Percentiles rank a stretch among this genome's conserved stretches.
These are phyloP conservation scores for Nephrocerus scutellatus DNA, from an alignment of 2,888 invertebrate genomes.

Conservation along the genomic window DNA sequence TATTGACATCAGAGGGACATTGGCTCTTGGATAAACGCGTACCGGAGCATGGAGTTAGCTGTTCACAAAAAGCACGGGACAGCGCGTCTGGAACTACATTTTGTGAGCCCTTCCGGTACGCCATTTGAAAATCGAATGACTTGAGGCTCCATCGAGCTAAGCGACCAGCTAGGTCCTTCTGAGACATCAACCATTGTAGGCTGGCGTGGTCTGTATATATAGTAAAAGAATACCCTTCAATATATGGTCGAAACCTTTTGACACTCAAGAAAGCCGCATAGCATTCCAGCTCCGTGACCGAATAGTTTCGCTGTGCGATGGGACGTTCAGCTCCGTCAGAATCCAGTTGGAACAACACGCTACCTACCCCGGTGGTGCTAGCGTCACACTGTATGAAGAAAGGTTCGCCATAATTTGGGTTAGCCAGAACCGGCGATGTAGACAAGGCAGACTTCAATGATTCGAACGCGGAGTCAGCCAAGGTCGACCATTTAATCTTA, in stretches of 20 bases:
- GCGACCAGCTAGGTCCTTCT: constrained; percentile 25
- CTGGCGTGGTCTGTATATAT: constrained; percentile 26
- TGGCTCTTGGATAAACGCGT: no score
- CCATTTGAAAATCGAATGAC: constrained; percentile 21
- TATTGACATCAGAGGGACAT: no score
- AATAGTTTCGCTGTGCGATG: constrained; percentile 11
- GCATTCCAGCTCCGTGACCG: constrained; percentile 11
- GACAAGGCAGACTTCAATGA: constrained; percentile 3
- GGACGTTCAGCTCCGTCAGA: constrained; percentile 8
- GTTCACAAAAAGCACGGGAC: no score
- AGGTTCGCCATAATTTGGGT: constrained; percentile 1
- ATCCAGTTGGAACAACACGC: constrained; percentile 6
- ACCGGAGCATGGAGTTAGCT: no score
- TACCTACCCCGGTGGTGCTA: constrained; percentile 2
- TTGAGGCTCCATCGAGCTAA: constrained; percentile 19
- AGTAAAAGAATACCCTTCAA: constrained; percentile 22
- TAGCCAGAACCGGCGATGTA: constrained; percentile 7
- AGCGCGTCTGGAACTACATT: constrained; percentile 26
- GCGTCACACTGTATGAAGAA: constrained; percentile 11
- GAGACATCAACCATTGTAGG: constrained; percentile 26
- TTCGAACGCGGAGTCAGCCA: constrained; percentile 5
- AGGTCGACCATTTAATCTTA: constrained; percentile 1
- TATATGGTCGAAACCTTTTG: constrained; percentile 14
- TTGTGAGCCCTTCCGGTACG: constrained; percentile 23
- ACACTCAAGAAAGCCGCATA: constrained; percentile 11